Evolutionary conservation across 2,888 invertebrate genomes (phyloP), one percentile per base, ranked within the genome.

Genomic region (Temnothorax rugatulus): DNA sequence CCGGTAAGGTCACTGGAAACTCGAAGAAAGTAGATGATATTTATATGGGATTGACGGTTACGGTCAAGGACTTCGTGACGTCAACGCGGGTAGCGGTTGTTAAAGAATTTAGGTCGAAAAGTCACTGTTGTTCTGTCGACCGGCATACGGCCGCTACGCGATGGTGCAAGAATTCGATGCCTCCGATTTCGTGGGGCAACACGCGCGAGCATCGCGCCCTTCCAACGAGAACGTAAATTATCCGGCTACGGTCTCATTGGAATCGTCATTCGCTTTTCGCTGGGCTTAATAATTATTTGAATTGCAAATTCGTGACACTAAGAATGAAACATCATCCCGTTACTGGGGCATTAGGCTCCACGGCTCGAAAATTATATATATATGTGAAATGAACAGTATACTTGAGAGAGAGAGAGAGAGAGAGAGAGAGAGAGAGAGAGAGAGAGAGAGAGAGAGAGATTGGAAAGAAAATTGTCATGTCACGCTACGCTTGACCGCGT

Each of bases 21-120:
- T 41, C 9, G 2, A 41, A 41, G 41, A 9, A 41, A 41, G 41
- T 41, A 9, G 41, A 9, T 34, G 34, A 34, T 34, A 34, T 34
- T 34, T 34, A 34, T 34, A 34, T 34, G 34, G 34, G 89, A 92
- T 91, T 91, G 87, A 88, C 88, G 89, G 41, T 91, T 91, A 93
- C 92, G 94, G 94, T 94, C 94, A 94, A 94, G 94, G 94, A 92
- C 93, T 93, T 86, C 87, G 87, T 92, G 91, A 92, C 92, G 92
- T 91, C 90, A 88, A 87, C 87, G 87, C n/a, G n/a, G n/a, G 89
- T 90, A 91, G 87, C 84, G 85, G 91, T 93, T 91, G 92, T 92
- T 92, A 89, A 93, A 92, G 93, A 92, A 94, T 94, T 94, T 93
- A 93, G 94, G 94, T 94, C 94, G 91, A 94, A 94, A 94, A 94